These are phyloP conservation scores for Cebidichthys violaceus DNA, from an alignment of 2,113 vertebrate genomes.

Conservation along the genomic window DNA sequence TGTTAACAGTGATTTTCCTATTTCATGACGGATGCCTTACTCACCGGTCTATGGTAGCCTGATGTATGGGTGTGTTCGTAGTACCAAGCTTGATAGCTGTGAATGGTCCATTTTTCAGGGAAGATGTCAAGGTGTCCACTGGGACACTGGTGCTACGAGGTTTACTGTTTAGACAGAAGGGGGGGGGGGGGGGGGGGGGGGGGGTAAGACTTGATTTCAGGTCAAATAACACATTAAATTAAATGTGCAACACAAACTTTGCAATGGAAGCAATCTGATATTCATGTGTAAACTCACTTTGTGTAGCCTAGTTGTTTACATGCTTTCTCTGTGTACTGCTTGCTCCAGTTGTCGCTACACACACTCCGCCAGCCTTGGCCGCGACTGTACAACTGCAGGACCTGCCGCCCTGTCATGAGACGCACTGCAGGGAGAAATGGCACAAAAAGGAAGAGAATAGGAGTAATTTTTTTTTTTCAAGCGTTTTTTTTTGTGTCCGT, in stretches of 20 bases:
- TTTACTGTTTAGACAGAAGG: conserved; percentile 51
- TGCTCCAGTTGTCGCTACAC: conserved; percentile 87
- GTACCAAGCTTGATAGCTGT: conserved; percentile 48
- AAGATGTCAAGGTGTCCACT: conserved; percentile 30
- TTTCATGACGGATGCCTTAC: neutral
- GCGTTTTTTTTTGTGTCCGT: conserved; percentile 1
- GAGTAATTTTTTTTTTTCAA: no score
- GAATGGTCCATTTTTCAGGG: conserved; percentile 65
- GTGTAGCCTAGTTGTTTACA: conserved; percentile 91
- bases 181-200: rapidly evolving
- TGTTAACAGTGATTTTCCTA: neutral
- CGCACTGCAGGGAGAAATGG: conserved; percentile 72
- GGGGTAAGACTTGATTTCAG: neutral
- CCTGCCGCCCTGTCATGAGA: conserved; percentile 70
- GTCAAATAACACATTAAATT: neutral
- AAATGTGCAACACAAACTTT: neutral
- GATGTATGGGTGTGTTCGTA: conserved; percentile 51
- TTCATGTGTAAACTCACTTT: conserved; percentile 75
- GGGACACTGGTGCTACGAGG: conserved; percentile 44
- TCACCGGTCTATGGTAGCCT: conserved; percentile 70
- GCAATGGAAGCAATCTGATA: neutral
- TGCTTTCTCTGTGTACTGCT: conserved; percentile 80
- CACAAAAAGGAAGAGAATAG: neutral
- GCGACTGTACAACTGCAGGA: conserved; percentile 86
- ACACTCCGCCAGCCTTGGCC: conserved; percentile 83